Base-by-base conservation (phyloP, 2,888 invertebrate species). In the Zygaena filipendulae region DNA sequence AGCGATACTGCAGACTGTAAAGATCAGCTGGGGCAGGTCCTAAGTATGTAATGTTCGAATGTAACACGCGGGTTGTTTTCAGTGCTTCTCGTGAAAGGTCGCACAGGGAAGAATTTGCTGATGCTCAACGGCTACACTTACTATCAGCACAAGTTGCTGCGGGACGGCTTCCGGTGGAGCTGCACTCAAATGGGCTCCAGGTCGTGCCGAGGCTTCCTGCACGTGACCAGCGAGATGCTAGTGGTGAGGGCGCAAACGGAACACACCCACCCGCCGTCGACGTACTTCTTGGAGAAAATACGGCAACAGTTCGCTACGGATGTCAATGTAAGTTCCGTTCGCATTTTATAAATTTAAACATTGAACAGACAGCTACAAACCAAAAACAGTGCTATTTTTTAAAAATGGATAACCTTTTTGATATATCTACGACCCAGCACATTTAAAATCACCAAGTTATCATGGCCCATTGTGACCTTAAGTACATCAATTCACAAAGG, bases 151-250 rank as follows among this genome's bases (percentile, higher is more conserved):
- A 79, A 77, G 44, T 43, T 61, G 2, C 49, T 77, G 5, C 56
- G 67, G 11, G 74, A 75, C 19, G 79, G 79, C 0, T 68, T 59
- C 46, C 60, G 79, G 0, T 79, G 79, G 79, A 77, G 77, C 49
- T 79, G 79, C 38, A 77, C 79, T 0, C 74, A 74, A 43, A 77
- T 77, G 77, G 75, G 74, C 0, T 77, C 77, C 31, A 62, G 77
- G 35, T 71, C 77, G 2, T 79, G 79, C 40, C 50, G 74, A 21
- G 79, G 64, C 0, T 77, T 74, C 44, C 55, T 79, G 1, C 77
- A 74, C 35, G 77, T 77, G 3, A 71, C 72, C 2, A 52, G 53
- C 2, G 60, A 70, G 3, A 75, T 60, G 67, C 33, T 72, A 27
- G 77, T 79, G 2, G 57, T 75, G 2, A 56, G 74, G 30, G 77